Base-by-base conservation (phyloP, 2,113 vertebrate genomes). In the Pelusios castaneus region DNA sequence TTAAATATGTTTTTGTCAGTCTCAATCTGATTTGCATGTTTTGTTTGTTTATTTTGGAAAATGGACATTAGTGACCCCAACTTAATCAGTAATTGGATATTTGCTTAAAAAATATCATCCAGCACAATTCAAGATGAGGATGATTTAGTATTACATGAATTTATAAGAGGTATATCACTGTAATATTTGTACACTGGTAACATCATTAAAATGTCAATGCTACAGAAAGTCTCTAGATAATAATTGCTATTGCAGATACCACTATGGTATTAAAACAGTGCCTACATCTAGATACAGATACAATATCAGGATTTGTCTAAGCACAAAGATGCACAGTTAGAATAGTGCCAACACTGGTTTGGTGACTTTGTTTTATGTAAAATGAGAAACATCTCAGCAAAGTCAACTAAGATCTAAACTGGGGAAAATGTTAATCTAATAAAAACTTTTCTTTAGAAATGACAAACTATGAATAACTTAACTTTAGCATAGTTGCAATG, bases 121-220 rank as follows among this genome's bases (percentile, higher is more conserved):
- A 51, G 58, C 41, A 55, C 19, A 41, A 10, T 89, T 93, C 70
- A 76, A 51, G 81, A 84, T 56, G 49, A 58, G 89, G 67, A 84
- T 41, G 87, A 87, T 82, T 83, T 56, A 77, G 31, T 54, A 55
- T 41, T 89, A 41, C 38, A 80, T 87, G 84, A 84, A 90, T 87
- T 77, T 89, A 60, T 84, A 92, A 87, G 70, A 80, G 82, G 58
- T 52, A 56, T 89, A 76, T 76, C 38, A 77, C 22, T 85, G 45
- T 41, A 89, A 89, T 92, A 83, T 60, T 87, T 49, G 93, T 84
- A 24, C 0, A 2, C 38, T 77, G 85, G 34, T 87, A 73, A 89
- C 63, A 82, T 87, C 93, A 90, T 91, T 45, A 87, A 73, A 89
- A 56, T 55, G 29, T 89, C 70, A 84, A 73, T 87, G 88, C 55